A percentile compares a stretch with the other conserved stretches of the same genome.
These are phyloP conservation scores for Drosophila repleta DNA, from an alignment of 1,140 invertebrate species.

Conservation along the genomic window DNA sequence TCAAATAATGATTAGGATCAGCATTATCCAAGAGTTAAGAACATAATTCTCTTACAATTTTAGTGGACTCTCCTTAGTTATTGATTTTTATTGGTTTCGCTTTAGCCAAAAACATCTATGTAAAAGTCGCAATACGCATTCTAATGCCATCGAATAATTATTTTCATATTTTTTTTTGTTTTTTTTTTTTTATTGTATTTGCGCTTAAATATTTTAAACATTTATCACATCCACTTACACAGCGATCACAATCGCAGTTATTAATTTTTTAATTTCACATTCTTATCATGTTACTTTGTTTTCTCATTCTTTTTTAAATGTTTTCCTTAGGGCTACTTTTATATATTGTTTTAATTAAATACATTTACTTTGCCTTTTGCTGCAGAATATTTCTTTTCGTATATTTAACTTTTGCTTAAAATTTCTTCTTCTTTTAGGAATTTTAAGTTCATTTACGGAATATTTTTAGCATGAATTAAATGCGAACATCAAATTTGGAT, in stretches of 20 bases:
- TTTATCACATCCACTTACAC: constrained; percentile 84
- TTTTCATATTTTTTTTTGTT: constrained; percentile 36
- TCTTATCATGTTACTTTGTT: constrained; percentile 8
- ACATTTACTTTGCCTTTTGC: constrained; percentile 35
- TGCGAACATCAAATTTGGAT: constrained; percentile 26
- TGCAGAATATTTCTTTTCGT: constrained; percentile 47
- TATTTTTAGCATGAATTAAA: constrained; percentile 46
- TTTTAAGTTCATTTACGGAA: constrained; percentile 77
- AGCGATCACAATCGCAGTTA: constrained; percentile 76
- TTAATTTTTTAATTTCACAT: constrained; percentile 31
- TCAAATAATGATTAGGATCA: constrained; percentile 57
- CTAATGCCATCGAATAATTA: constrained; percentile 58
- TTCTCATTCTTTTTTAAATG: constrained; percentile 25
- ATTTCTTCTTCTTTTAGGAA: constrained; percentile 53
- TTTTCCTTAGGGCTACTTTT: constrained; percentile 36
- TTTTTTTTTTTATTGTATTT: constrained; percentile 58
- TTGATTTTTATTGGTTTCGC: constrained; percentile 48
- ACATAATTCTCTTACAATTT: constrained; percentile 68
- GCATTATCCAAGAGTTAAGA: constrained; percentile 54
- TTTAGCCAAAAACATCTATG: constrained; percentile 59
- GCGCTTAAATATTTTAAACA: constrained; percentile 82
- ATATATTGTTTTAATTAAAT: constrained; percentile 54
- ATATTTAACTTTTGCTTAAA: constrained; percentile 47
- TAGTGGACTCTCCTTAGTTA: constrained; percentile 69
- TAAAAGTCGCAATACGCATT: constrained; percentile 73